Conservation (phyloP, 1,140 invertebrate genomes). For the Agrypnia vestita region DNA sequence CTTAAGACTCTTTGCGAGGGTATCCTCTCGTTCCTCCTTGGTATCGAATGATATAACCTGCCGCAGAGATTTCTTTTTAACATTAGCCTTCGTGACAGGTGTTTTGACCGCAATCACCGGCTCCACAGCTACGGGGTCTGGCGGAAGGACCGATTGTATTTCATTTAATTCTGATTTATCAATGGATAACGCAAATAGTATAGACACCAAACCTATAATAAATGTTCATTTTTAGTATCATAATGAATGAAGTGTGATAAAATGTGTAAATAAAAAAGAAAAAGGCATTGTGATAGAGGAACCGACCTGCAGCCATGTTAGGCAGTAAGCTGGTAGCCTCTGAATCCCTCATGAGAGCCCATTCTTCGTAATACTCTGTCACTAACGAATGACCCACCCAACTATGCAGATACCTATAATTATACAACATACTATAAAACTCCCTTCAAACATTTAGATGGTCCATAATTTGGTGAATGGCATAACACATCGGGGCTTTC, state of each 20-base stretch:
- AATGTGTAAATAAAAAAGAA: neutral
- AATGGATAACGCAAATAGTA: conserved; percentile 92
- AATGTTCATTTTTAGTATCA: neutral
- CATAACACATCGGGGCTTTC: neutral
- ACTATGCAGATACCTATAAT: conserved; percentile 79
- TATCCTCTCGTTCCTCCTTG: conserved; percentile 68
- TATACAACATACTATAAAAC: neutral
- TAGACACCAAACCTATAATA: conserved; percentile 82
- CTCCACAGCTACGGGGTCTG: conserved; percentile 67
- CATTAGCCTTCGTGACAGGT: conserved; percentile 66
- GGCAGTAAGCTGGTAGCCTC: conserved; percentile 84
- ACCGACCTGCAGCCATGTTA: conserved; percentile 87
- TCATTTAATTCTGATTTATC: conserved; percentile 88
- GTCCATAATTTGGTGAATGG: neutral
- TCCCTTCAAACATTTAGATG: neutral
- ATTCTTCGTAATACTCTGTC: conserved; percentile 86
- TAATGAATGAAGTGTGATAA: neutral
- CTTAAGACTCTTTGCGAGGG: conserved; percentile 65
- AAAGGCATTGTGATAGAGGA: neutral
- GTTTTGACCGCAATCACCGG: conserved; percentile 73
- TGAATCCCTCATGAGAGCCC: conserved; percentile 85
- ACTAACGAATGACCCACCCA: conserved; percentile 81
- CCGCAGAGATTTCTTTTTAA: conserved; percentile 67
- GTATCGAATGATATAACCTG: conserved; percentile 72
- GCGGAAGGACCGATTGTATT: conserved; percentile 66